A percentile compares a stretch with the other conserved stretches of the same genome.
Evolutionary conservation across 2,113 vertebrate species (phyloP).

Genomic region (Uropsilus gracilis): DNA sequence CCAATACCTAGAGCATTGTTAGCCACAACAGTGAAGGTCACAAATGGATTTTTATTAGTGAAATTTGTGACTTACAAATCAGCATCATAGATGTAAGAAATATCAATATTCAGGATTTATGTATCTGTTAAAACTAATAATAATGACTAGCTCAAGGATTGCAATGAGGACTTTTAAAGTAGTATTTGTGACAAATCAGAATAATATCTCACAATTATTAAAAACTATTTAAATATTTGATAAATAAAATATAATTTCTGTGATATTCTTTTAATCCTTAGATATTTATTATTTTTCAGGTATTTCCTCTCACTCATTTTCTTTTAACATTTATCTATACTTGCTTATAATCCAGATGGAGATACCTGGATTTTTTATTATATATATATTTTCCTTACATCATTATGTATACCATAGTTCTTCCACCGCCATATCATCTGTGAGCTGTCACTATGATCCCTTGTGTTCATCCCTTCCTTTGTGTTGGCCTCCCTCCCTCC

Average conservation of each 20-base stretch:
- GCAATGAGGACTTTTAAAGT: neutral
- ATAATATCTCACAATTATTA: neutral
- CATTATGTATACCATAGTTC: too few species aligned
- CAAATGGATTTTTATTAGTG: neutral
- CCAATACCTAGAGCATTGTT: neutral
- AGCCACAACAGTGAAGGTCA: neutral
- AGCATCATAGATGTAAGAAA: neutral
- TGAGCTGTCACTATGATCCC: too few species aligned
- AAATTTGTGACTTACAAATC: neutral
- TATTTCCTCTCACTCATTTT: neutral
- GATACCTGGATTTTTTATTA: too few species aligned
- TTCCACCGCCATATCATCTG: too few species aligned
- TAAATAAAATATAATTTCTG: neutral
- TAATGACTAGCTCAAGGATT: neutral
- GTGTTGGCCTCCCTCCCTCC: too few species aligned
- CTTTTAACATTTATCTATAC: neutral
- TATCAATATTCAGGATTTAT: neutral
- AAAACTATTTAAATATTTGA: neutral
- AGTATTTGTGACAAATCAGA: neutral
- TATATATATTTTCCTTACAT: too few species aligned
- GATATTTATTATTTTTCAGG: neutral
- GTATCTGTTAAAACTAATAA: neutral
- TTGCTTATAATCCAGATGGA: neutral
- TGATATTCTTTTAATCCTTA: neutral
- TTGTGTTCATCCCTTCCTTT: too few species aligned